Base-by-base conservation (phyloP, 2,797 vertebrate species). In the Acropternis orthonyx region DNA sequence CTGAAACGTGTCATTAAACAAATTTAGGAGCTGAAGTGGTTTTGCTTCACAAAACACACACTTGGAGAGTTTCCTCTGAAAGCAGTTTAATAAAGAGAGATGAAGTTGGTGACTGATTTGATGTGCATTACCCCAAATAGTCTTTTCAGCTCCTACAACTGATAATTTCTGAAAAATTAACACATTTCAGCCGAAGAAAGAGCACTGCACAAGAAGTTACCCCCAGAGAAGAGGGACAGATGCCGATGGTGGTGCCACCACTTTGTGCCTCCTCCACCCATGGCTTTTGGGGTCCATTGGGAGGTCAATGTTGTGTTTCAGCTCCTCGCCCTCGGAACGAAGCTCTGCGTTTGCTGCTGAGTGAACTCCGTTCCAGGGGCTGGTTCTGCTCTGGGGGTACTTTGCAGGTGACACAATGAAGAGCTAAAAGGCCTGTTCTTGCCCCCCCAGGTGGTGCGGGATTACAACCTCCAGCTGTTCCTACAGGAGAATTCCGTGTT, bases 401-500 rank as follows among this genome's bases (percentile, higher is more conserved):
- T 56, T 62, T 48, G 5, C 30, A n/a, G 55, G 41, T 30, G 59
- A 15, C 44, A 7, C 28, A 66, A 4, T 6, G 14, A 18, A 48
- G 7, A 17, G 80, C 48, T 97, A 41, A 96, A 62, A 10, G 2
- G 58, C 27, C 3, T 23, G 26, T 93, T 96, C 27, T 91, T 95
- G 58, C 93, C 63, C 93, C 67, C 95, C 39, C 97, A 99, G 99
- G 99, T 99, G 96, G 98, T 99, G 94, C 98, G 99, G 95, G 99
- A 99, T 96, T 99, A 98, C 98, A 99, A 99, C 95, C 99, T 99
- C 67, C 99, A 99, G 98, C 97, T 99, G 91, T 99, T 99, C 93
- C 88, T 99, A 92, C 99, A 99, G 97, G 99, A 99, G 96, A 99
- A 99, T 93, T 98, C 99, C 0, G 98, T 98, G 76, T 99, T 99